A percentile compares a stretch with the other conserved stretches of the same genome.
These are phyloP conservation scores for Lepus americanus DNA, from an alignment of 2,113 vertebrate genomes.

Conservation along the genomic window DNA sequence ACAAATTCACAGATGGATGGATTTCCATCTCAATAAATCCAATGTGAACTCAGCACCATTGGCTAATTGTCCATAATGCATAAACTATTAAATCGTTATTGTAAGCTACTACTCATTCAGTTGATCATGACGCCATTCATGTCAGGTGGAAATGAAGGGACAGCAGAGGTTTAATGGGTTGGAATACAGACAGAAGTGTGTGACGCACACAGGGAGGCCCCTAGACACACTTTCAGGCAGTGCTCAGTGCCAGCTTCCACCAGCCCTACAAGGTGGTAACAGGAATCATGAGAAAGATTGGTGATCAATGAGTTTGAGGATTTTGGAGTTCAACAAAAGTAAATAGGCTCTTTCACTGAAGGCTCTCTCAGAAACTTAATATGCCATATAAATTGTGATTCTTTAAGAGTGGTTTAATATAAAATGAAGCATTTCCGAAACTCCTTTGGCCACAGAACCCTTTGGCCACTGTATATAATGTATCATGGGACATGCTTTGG, in stretches of 20 bases:
- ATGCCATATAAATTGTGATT: neutral
- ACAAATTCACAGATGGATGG: neutral
- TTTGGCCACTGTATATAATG: neutral
- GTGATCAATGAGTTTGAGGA: neutral
- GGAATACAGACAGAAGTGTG: neutral
- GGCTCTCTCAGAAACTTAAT: neutral
- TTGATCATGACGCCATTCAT: neutral
- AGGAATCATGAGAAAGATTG: neutral
- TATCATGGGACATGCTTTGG: neutral
- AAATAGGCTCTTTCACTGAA: neutral
- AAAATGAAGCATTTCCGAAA: neutral
- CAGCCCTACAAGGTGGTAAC: neutral
- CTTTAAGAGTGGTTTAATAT: neutral
- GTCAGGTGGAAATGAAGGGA: neutral
- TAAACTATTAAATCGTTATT: constrained; percentile 50
- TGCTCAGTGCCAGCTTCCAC: neutral
- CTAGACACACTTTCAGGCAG: neutral
- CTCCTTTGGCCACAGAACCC: neutral
- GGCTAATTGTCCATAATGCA: constrained; percentile 55
- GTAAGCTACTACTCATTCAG: constrained; percentile 27
- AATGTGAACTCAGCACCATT: neutral
- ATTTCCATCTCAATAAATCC: constrained; percentile 61
- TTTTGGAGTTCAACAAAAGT: neutral
- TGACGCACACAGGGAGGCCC: neutral
- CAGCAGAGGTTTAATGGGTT: neutral